Evolutionary conservation across 2,113 vertebrate species (phyloP).

Genomic region (Sarotherodon lohbergeri): DNA sequence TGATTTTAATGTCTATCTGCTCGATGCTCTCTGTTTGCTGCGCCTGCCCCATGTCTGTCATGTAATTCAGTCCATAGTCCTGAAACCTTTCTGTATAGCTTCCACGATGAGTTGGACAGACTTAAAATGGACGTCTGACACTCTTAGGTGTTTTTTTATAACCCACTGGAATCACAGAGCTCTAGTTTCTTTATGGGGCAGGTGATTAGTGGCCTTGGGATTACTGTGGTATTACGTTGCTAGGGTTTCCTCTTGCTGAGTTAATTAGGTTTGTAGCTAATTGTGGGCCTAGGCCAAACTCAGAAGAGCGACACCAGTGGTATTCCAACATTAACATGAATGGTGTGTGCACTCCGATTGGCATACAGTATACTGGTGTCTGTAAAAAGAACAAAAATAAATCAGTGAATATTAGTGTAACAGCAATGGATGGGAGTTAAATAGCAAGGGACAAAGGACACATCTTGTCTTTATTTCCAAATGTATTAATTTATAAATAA

Average conservation of each 20-base stretch:
- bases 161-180: slow-evolving; percentile 6
- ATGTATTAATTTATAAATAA: background rate
- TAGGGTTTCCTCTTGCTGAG: slow-evolving; percentile 19
- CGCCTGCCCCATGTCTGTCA: slow-evolving; percentile 60
- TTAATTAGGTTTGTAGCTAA: background rate
- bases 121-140: background rate
- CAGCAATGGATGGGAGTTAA: background rate
- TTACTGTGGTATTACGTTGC: slow-evolving; percentile 19
- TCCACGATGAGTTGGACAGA: background rate
- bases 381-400: background rate
- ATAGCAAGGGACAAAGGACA: background rate
- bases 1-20: slow-evolving; percentile 60
- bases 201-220: slow-evolving; percentile 34
- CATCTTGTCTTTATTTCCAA: background rate
- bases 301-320: background rate
- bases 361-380: background rate
- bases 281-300: background rate
- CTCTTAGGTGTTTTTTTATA: background rate
- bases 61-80: background rate
- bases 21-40: slow-evolving; percentile 41
- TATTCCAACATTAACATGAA: background rate
- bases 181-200: background rate
- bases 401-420: background rate
- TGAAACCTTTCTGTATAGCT: background rate
- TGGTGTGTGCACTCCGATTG: background rate